phyloP scores from a whole-genome alignment of 2,113 vertebrate species.

The Pomatostomus ruficeps region DNA sequence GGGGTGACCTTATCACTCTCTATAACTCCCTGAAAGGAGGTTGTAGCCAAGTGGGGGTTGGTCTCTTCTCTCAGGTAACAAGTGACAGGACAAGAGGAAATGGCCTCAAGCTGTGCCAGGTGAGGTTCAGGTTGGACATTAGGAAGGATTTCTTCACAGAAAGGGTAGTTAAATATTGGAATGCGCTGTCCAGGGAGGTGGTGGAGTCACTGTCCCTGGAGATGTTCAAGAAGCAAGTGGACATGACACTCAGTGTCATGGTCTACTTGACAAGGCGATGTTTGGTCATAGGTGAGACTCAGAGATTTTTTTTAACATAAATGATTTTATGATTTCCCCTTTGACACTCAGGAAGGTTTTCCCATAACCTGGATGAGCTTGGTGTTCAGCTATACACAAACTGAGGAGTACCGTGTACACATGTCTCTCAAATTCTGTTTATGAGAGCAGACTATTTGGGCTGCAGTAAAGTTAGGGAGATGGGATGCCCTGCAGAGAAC shows the following conservation, averaged over 20 bases:
- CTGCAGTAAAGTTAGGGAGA: not conserved
- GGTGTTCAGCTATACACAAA: not conserved
- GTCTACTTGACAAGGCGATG: not conserved
- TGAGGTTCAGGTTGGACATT: not conserved
- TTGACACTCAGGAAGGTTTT: not conserved
- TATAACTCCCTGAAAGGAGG: not conserved
- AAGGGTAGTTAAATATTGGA: not conserved
- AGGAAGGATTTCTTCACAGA: not conserved
- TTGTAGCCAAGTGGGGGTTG: not conserved
- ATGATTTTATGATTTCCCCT: not conserved
- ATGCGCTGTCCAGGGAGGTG: not conserved
- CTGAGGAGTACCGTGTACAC: not conserved
- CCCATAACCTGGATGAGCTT: not conserved
- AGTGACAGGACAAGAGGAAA: not conserved
- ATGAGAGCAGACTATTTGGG: not conserved
- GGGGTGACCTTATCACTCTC: not conserved
- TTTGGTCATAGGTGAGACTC: not conserved
- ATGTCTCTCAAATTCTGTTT: not conserved
- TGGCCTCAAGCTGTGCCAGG: not conserved
- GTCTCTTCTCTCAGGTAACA: not conserved
- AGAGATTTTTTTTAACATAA: not conserved
- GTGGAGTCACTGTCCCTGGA: not conserved
- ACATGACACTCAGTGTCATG: accelerated
- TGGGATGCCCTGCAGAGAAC: not conserved
- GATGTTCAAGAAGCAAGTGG: not conserved